Evolutionary conservation across 2,888 invertebrate genomes (phyloP), one percentile per base, ranked within the genome.

Genomic region (Oscheius onirici): DNA sequence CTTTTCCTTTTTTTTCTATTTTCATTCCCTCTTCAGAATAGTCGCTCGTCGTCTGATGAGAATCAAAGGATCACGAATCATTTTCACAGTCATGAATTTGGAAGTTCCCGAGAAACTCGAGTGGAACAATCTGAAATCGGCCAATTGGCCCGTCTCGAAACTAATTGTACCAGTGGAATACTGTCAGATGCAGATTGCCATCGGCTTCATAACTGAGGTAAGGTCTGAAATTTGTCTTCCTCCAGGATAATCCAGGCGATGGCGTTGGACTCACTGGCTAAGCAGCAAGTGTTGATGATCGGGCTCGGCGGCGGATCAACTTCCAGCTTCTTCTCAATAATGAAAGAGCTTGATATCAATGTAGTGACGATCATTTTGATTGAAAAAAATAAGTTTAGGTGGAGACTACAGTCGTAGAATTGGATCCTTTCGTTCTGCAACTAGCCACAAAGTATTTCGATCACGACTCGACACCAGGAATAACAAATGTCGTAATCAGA

Each of bases 141-240:
- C 69, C 26, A 28, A 75, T 26, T 78, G 78, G 78, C 72, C 74
- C 2, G 72, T 78, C 6, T 75, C 74, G 43, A 78, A 78, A 28
- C 46, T 78, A 2, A 73, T 75, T 17, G 69, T 78, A 10, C 72
- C 72, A 58, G 51, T 68, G 13, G 49, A 75, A 68, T 78, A 78
- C 69, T 49, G 46, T 20, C 63, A 63, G n/a, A 69, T 75, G n/a
- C 52, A 75, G 57, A 68, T 75, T 22, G 75, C 78, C 15, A 51
- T 75, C 11, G 75, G 78, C 22, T 78, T 78, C 55, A 69, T 78
- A 24, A 78, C 72, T 61, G 73, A 74, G 17, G 77, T 77, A 3
- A 28, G 11, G 15, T 11, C n/a, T n/a, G n/a, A n/a, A n/a, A n/a
- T n/a, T n/a, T n/a, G n/a, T n/a, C n/a, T n/a, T n/a, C n/a, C n/a